Conservation (phyloP, 1,140 invertebrate genomes). For the Pseudomyrmex concolor region DNA sequence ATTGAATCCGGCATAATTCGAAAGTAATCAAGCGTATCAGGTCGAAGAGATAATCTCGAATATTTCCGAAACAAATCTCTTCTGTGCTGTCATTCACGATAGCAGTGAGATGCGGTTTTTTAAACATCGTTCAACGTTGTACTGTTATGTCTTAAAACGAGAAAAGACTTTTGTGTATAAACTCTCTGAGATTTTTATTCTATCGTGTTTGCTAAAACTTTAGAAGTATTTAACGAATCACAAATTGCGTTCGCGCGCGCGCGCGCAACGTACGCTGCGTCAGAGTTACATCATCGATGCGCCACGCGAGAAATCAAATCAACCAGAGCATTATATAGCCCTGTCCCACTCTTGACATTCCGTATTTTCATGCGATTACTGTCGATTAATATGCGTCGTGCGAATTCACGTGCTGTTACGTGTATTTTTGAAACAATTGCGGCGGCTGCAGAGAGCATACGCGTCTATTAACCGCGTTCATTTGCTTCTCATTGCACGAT, state of each 20-base stretch:
- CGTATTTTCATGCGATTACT: slow-evolving; percentile 15
- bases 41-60: background rate
- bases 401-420: slow-evolving; percentile 56
- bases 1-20: background rate
- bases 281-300: slow-evolving; percentile 13
- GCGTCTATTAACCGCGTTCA: slow-evolving; percentile 55
- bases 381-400: slow-evolving; percentile 52
- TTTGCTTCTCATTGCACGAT: slow-evolving; percentile 49
- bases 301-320: slow-evolving; percentile 31
- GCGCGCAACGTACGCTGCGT: too few relatives aligned
- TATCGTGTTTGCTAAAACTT: background rate
- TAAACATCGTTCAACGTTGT: background rate
- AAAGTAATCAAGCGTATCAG: background rate
- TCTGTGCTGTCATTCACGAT: background rate
- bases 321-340: slow-evolving; percentile 8
- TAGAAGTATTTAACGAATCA: background rate
- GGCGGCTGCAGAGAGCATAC: background rate
- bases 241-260: background rate
- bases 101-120: background rate
- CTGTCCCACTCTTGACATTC: background rate
- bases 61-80: background rate
- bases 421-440: slow-evolving; percentile 51
- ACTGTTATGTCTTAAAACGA: background rate
- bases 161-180: background rate
- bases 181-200: background rate